Percentiles rank a stretch among this genome's conserved stretches.
phyloP scores from a whole-genome alignment of 2,888 invertebrate species.

The Folsomia candida region DNA sequence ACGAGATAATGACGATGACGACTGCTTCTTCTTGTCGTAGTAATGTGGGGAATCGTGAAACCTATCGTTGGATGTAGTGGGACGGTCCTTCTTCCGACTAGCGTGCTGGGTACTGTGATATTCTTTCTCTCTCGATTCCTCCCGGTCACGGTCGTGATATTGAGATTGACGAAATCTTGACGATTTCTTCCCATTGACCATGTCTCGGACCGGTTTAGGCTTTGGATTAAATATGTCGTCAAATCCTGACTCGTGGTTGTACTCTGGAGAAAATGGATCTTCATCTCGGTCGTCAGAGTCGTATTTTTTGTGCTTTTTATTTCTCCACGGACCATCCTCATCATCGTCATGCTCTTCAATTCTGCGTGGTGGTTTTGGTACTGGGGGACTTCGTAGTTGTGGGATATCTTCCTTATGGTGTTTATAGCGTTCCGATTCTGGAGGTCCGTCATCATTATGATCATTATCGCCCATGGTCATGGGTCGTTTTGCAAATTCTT shows the following conservation, averaged over 20 bases:
- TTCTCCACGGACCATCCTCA: background rate
- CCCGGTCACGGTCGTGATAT: background rate
- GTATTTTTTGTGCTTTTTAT: background rate
- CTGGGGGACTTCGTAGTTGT: background rate
- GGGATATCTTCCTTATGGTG: background rate
- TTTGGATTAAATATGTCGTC: slow-evolving; percentile 40
- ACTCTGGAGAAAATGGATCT: background rate
- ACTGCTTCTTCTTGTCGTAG: background rate
- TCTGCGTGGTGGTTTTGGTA: background rate
- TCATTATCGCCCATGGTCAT: slow-evolving; percentile 2
- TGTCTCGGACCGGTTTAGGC: slow-evolving; percentile 46
- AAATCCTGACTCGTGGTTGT: slow-evolving; percentile 24
- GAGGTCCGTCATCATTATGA: no score
- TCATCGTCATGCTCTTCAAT: background rate
- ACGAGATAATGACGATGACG: background rate
- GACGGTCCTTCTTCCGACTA: background rate
- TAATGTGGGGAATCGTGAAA: background rate
- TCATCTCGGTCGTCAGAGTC: background rate
- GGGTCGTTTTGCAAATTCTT: slow-evolving; percentile 49
- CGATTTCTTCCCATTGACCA: slow-evolving; percentile 25
- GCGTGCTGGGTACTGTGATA: background rate
- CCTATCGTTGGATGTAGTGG: background rate
- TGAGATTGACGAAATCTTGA: background rate
- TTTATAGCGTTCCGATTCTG: background rate
- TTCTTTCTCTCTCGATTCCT: slow-evolving; percentile 1